Base-by-base conservation (phyloP, 2,113 vertebrate species). In the Bostrychus sinensis region DNA sequence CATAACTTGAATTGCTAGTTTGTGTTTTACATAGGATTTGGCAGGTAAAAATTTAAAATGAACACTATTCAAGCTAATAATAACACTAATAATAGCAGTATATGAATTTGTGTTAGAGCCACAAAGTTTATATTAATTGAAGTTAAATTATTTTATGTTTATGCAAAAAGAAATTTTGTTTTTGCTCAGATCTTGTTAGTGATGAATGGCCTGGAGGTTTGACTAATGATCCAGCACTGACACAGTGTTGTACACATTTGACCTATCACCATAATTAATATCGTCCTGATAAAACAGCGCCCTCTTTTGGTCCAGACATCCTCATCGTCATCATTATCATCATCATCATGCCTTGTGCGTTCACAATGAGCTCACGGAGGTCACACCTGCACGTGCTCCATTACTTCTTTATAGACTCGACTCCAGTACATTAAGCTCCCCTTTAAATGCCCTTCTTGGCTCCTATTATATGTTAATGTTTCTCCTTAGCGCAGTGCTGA, bases 281-380 rank as follows among this genome's bases (percentile, higher is more conserved):
- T 45, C 17, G 8, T 8, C 61, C 8, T 58, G 66, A 75, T 75
- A 36, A 73, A 80, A 84, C 42, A 58, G 66, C 82, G 25, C 86
- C 85, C 82, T 86, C 89, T 88, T 62, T 72, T 90, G 90, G 83
- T 63, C 30, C 75, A 77, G 26, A 61, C 0, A 11, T 20, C 5
- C 14, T 2, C 3, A 5, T 8, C 4, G 1, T 26, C 0, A 36
- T 55, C 4, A 46, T 4, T 3, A 2, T 26, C 0, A 36, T 55
- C 4, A 46, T 4, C 3, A 3, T 8, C 9, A 0, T 32, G 26
- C 46, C 68, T 38, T 8, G 23, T 34, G n/a, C 11, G 53, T 32
- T 55, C 8, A 11, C n/a, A 56, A 53, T 62, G 42, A 43, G 45
- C 64, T 72, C 71, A 76, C n/a, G n/a, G 86, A 88, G 79, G 84